phyloP scores from a whole-genome alignment of 2,113 vertebrate species.

The Mesembrinibis cayennensis region DNA sequence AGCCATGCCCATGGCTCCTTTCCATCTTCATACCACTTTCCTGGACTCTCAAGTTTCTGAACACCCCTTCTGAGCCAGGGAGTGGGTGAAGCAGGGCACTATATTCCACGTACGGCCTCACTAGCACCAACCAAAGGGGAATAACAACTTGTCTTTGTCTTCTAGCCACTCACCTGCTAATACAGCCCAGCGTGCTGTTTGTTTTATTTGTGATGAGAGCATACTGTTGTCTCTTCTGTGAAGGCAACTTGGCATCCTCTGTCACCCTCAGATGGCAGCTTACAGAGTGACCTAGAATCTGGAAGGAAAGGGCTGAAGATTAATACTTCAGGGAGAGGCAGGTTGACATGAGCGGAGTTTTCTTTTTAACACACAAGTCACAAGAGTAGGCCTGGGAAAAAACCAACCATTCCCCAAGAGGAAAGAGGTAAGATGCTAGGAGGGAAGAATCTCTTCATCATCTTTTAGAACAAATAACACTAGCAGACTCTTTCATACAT shows the following conservation, averaged over 20 bases:
- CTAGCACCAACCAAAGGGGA: background rate
- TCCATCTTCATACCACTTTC: background rate
- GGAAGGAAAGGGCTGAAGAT: background rate
- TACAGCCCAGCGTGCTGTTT: background rate
- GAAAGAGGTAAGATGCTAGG: background rate
- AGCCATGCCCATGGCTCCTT: background rate
- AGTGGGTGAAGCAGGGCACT: background rate
- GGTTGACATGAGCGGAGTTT: background rate
- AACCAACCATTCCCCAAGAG: accelerated
- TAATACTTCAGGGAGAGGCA: background rate
- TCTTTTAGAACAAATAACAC: background rate
- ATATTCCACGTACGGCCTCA: background rate
- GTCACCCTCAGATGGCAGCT: background rate
- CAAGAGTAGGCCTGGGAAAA: background rate
- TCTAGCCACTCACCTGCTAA: background rate
- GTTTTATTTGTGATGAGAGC: background rate
- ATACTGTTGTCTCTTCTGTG: background rate
- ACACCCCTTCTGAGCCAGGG: background rate
- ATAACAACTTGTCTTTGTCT: background rate
- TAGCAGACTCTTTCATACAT: background rate
- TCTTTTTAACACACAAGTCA: background rate
- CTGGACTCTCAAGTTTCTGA: background rate
- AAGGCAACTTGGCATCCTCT: background rate
- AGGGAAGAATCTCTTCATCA: background rate
- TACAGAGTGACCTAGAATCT: background rate